Evolutionary conservation across 2,797 vertebrate genomes (phyloP), one percentile per base, ranked within the genome.

Genomic region (Picus viridis): DNA sequence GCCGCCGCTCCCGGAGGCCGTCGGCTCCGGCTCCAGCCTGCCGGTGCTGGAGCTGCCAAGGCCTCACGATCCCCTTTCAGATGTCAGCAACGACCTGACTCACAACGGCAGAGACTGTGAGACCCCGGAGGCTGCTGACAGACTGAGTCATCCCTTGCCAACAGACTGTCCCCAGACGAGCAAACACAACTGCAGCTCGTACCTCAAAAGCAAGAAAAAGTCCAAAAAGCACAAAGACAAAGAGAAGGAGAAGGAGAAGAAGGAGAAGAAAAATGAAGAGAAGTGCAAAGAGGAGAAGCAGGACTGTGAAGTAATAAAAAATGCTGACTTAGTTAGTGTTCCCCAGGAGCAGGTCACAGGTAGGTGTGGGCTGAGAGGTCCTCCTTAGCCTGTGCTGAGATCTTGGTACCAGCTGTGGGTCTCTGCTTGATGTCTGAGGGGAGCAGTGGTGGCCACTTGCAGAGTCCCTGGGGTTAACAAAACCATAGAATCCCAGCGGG

Each of bases 181-280:
- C 91, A 96, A 95, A 63, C 96, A 96, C 83, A 96, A 89, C 7
- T 93, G 90, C 47, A 64, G 98, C 61, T 94, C 97, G 4, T 98
- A 98, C 27, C 97, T 95, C 56, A 99, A 99, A 96, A 97, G 98
- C 88, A 99, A 97, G 98, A 99, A 99, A 96, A 99, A 99, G 92
- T 98, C 98, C 30, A 99, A 99, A 98, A 99, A 99, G 96, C 99
- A 99, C 98, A 99, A 98, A 97, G 99, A 99, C 98, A 99, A 98
- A 96, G 99, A 99, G 91, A 99, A 98, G 79, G 99, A 99, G 91
- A 99, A 98, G 79, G 98, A 98, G 74, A 98, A 98, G 95, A 98
- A 98, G 97, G 98, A 98, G 86, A 98, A 97, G 95, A 91, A 87
- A 1, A 24, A 43, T 1, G 96, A 96, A 62, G 96, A 96, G 88